A percentile compares a stretch with the other conserved stretches of the same genome.
Evolutionary conservation across 2,888 invertebrate genomes (phyloP).

Genomic region (Clistopyga incitator): DNA sequence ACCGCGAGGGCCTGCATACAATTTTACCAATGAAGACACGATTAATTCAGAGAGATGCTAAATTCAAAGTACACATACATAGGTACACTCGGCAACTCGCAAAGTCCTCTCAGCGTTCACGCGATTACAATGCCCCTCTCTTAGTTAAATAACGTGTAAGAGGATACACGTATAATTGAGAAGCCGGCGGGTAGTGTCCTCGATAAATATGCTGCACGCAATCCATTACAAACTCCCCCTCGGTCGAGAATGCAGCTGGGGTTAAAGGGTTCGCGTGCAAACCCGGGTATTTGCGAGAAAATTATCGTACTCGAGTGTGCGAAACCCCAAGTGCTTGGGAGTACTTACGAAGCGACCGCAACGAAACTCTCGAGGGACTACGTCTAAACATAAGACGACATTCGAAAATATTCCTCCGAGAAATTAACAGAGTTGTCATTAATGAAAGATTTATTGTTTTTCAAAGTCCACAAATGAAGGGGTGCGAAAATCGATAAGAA

Average conservation of each 20-base stretch:
- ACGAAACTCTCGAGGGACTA: background rate
- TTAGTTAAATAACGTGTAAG: conserved; percentile 1
- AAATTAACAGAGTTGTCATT: no score
- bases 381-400: background rate
- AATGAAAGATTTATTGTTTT: no score
- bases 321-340: conserved; percentile 25
- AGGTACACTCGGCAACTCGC: background rate
- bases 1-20: conserved; percentile 58
- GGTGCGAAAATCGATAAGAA: no score
- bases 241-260: conserved; percentile 61
- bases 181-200: conserved; percentile 39
- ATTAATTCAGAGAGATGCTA: background rate
- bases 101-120: conserved; percentile 5
- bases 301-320: conserved; percentile 45
- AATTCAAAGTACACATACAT: background rate
- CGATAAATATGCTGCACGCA: conserved; percentile 60
- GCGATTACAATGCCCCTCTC: background rate
- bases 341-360: conserved; percentile 3
- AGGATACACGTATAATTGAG: background rate
- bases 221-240: conserved; percentile 56
- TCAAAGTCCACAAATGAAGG: no score
- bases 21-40: conserved; percentile 24
- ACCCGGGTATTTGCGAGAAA: conserved; percentile 45
- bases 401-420: no score
- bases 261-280: conserved; percentile 65